These are phyloP conservation scores for Cariama cristata DNA, from an alignment of 2,113 vertebrate species.

Conservation along the genomic window DNA sequence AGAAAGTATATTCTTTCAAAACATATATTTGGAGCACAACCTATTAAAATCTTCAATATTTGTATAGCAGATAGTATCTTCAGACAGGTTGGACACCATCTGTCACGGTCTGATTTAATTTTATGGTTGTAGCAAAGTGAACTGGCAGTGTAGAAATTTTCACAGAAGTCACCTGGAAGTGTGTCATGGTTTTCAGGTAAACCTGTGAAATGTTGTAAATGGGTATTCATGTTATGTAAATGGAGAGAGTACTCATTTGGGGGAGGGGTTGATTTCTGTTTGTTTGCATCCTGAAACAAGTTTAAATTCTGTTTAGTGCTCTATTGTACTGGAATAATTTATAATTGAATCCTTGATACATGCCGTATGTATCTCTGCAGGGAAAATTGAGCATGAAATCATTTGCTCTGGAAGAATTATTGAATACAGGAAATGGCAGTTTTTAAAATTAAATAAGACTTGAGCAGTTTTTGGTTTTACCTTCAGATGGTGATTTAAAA, in stretches of 20 bases:
- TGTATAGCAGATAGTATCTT: background rate
- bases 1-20: background rate
- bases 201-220: background rate
- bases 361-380: background rate
- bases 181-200: background rate
- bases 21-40: background rate
- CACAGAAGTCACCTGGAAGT: background rate
- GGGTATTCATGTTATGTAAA: background rate
- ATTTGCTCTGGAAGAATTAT: background rate
- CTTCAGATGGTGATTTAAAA: background rate
- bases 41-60: background rate
- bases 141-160: background rate
- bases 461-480: background rate
- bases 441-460: slow-evolving; percentile 5
- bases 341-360: slow-evolving; percentile 18
- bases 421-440: background rate
- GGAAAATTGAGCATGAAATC: slow-evolving; percentile 36
- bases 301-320: background rate
- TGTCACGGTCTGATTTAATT: slow-evolving; percentile 22
- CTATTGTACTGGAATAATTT: background rate
- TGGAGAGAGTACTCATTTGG: background rate
- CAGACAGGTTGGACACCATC: slow-evolving; percentile 3
- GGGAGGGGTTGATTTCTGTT: background rate
- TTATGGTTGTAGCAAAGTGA: background rate
- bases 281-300: background rate